Conservation (phyloP, 37 sponge, comb jelly and placozoan genomes). For the Cladorhizidae sp. region DNA sequence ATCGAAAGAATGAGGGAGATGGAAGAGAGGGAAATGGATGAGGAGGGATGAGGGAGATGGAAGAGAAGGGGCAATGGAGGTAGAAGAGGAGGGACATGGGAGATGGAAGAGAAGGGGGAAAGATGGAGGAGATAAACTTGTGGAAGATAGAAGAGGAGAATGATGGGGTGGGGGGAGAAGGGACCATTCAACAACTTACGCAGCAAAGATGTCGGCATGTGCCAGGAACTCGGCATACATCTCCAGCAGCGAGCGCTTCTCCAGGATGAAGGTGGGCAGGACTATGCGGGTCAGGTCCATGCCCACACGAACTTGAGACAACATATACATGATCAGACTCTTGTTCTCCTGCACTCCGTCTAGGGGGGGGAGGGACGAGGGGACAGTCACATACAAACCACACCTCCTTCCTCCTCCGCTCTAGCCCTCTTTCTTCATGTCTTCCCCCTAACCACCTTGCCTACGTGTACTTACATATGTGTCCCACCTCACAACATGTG, state of each 20-base stretch:
- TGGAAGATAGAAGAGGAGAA: not conserved
- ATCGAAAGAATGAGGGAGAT: too few relatives aligned
- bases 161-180: not conserved
- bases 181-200: conserved; percentile 26
- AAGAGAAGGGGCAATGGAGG: not conserved
- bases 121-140: not conserved
- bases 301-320: conserved; percentile 92
- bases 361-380: not conserved
- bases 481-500: not conserved
- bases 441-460: conserved; percentile 27
- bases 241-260: conserved; percentile 97
- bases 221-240: conserved; percentile 99
- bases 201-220: conserved; percentile 90
- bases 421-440: conserved; percentile 29
- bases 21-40: not conserved
- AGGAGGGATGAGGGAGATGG: not conserved
- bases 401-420: conserved; percentile 17
- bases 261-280: conserved; percentile 97
- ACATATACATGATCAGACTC: conserved; percentile 92
- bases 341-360: conserved; percentile 80
- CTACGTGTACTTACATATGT: conserved; percentile 19
- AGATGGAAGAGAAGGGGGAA: not conserved
- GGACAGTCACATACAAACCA: not conserved
- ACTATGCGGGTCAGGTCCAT: conserved; percentile 94
- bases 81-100: not conserved